Percentiles rank a stretch among this genome's conserved stretches.
Evolutionary conservation across 2,113 vertebrate genomes (phyloP).

Genomic region (Amphiprion ocellaris): DNA sequence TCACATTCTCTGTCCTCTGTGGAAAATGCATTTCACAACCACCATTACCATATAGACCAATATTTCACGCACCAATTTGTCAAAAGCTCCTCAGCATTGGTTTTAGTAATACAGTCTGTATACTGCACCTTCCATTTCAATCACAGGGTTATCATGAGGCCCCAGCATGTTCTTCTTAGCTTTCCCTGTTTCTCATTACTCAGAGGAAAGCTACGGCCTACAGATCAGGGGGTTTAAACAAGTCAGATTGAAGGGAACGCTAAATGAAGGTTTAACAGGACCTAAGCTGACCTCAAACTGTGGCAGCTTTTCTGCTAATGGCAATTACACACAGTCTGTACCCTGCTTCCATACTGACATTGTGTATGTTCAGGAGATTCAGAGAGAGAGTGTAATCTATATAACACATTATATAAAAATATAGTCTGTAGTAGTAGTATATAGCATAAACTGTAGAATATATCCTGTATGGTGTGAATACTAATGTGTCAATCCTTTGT

Average conservation of each 20-base stretch:
- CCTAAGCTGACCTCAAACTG: constrained; percentile 38
- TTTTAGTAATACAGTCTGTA: constrained; percentile 39
- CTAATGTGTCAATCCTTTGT: no score
- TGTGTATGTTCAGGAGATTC: constrained; percentile 10
- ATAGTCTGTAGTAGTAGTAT: neutral
- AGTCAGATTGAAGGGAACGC: constrained; percentile 36
- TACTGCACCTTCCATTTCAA: constrained; percentile 49
- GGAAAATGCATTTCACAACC: constrained; percentile 13
- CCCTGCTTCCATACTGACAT: neutral
- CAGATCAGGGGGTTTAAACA: constrained; percentile 37
- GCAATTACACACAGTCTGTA: constrained; percentile 43
- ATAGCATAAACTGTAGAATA: neutral
- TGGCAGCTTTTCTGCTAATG: constrained; percentile 50
- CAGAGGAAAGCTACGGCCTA: constrained; percentile 22
- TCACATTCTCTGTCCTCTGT: constrained; percentile 19
- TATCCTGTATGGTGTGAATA: neutral
- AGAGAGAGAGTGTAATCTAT: neutral
- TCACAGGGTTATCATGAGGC: constrained; percentile 31
- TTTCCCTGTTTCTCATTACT: constrained; percentile 50
- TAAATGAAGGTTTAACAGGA: constrained; percentile 62
- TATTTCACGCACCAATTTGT: constrained; percentile 44
- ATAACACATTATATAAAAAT: neutral
- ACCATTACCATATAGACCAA: constrained; percentile 53
- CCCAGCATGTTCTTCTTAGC: constrained; percentile 19
- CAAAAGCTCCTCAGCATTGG: constrained; percentile 12